Conservation (phyloP, 2,888 invertebrate species). For the Hirtodrosophila histrioides region DNA sequence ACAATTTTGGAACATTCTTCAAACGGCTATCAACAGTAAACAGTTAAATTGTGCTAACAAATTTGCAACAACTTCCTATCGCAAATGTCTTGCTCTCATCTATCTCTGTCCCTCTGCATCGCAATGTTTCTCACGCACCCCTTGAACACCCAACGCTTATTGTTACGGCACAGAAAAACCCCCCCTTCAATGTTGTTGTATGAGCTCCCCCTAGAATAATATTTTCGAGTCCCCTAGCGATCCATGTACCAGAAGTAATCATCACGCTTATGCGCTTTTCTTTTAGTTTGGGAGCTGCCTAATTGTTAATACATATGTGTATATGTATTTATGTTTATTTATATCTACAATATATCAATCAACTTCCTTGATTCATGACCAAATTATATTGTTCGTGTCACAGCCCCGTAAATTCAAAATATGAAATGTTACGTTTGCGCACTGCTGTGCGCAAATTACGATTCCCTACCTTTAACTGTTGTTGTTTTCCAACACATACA, state of each 20-base stretch:
- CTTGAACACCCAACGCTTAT: conserved; percentile 53
- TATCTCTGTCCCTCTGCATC: conserved; percentile 5
- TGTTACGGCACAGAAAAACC: conserved; percentile 23
- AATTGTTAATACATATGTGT: no score
- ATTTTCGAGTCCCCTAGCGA: conserved; percentile 11
- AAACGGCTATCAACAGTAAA: conserved; percentile 71
- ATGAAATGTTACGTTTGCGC: no score
- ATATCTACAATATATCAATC: no score
- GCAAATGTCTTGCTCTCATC: conserved; percentile 32
- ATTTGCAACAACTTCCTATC: conserved; percentile 37
- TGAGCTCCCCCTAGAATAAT: conserved; percentile 42
- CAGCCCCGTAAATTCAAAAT: no score
- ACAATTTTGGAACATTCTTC: conserved; percentile 72
- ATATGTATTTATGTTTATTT: no score
- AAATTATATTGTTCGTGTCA: no score
- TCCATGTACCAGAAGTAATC: conserved; percentile 1
- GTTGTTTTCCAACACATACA: conserved; percentile 23
- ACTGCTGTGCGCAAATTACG: neutral
- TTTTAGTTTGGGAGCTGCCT: conserved; percentile 38
- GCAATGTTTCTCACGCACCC: conserved; percentile 45
- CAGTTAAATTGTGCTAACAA: conserved; percentile 82
- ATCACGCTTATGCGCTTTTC: conserved; percentile 23
- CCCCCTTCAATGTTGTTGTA: conserved; percentile 59
- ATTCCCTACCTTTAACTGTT: neutral
- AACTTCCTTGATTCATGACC: no score